A percentile compares a stretch with the other conserved stretches of the same genome.
phyloP scores from a whole-genome alignment of 1,140 invertebrate species.

The Eubasilissa regina region DNA sequence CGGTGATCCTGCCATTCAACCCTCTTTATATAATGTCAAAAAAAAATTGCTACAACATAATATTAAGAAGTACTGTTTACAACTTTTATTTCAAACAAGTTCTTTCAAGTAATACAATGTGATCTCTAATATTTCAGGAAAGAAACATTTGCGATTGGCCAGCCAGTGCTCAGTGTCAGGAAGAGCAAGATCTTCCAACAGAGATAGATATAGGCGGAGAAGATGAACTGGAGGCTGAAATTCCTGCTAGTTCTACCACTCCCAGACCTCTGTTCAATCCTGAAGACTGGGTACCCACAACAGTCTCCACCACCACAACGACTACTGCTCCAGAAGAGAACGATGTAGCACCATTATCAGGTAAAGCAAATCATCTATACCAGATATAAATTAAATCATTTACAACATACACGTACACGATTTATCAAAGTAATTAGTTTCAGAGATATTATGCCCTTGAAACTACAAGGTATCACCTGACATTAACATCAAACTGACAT shows the following conservation, averaged over 20 bases:
- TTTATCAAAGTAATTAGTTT: too few relatives aligned
- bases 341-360: conserved; percentile 37
- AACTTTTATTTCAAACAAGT: too few relatives aligned
- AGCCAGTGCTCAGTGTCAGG: conserved; percentile 77
- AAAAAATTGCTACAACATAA: too few relatives aligned
- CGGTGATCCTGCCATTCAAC: too few relatives aligned
- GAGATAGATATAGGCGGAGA: conserved; percentile 10
- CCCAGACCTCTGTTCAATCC: conserved; percentile 5
- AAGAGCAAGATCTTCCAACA: conserved; percentile 56
- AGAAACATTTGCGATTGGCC: conserved; percentile 87
- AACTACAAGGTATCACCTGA: too few relatives aligned
- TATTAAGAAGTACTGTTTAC: too few relatives aligned
- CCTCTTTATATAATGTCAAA: too few relatives aligned
- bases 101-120: too few relatives aligned
- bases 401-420: too few relatives aligned
- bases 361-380: neutral
- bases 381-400: too few relatives aligned
- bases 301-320: conserved; percentile 47
- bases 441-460: too few relatives aligned
- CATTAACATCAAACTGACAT: too few relatives aligned
- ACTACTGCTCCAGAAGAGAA: conserved; percentile 30
- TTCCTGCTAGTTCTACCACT: conserved; percentile 6
- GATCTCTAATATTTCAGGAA: conserved; percentile 48
- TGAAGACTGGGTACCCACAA: conserved; percentile 50
- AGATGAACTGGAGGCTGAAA: conserved; percentile 31